Conservation (phyloP, 2,888 invertebrate genomes). For the Sinopyrophorus schimmeli region DNA sequence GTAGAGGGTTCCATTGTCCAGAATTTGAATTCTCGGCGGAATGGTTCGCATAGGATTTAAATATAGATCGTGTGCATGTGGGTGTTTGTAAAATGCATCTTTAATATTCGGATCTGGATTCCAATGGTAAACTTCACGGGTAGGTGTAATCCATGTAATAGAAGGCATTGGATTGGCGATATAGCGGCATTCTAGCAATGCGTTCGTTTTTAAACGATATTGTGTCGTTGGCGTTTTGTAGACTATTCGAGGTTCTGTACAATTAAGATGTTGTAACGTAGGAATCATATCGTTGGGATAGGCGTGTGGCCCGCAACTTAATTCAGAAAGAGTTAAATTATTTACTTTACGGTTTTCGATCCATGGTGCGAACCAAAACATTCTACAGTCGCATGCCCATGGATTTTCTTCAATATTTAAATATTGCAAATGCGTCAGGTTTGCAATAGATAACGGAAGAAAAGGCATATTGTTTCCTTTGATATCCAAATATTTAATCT, state of each 20-base stretch:
- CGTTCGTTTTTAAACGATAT: conserved; percentile 67
- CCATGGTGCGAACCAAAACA: conserved; percentile 76
- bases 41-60: conserved; percentile 52
- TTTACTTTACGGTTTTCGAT: conserved; percentile 59
- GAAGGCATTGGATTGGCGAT: conserved; percentile 77
- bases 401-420: conserved; percentile 74
- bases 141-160: conserved; percentile 85
- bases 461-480: conserved; percentile 71
- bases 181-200: conserved; percentile 76
- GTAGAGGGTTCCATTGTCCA: conserved; percentile 78
- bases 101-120: conserved; percentile 71
- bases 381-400: conserved; percentile 85
- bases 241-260: conserved; percentile 66
- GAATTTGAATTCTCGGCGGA: conserved; percentile 65
- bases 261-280: conserved; percentile 71
- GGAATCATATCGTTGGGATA: conserved; percentile 72
- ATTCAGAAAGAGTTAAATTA: conserved; percentile 58
- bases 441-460: conserved; percentile 70
- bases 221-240: conserved; percentile 65
- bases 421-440: conserved; percentile 64
- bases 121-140: conserved; percentile 73
- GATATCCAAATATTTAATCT: conserved; percentile 67
- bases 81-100: conserved; percentile 70
- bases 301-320: conserved; percentile 66
- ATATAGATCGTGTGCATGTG: conserved; percentile 62